A percentile compares a stretch with the other conserved stretches of the same genome.
Evolutionary conservation across 2,113 vertebrate species (phyloP).

Genomic region (Mormoops blainvillei): DNA sequence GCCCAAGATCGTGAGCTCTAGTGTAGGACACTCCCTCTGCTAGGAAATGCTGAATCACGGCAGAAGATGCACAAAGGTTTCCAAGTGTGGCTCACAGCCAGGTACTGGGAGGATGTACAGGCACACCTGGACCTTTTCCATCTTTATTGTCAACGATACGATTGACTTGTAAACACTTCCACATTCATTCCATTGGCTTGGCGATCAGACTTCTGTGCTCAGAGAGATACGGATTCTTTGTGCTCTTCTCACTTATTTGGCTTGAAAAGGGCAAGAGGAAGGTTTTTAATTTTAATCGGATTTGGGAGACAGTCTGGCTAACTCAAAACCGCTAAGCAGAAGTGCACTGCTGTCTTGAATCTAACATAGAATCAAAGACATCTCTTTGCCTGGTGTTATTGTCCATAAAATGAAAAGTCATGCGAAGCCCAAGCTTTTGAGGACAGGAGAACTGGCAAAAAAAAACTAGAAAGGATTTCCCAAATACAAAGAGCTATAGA

Average conservation of each 20-base stretch:
- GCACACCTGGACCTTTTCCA: background rate
- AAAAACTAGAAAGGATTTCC: background rate
- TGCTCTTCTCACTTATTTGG: background rate
- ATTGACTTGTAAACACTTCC: background rate
- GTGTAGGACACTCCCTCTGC: background rate
- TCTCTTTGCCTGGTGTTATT: background rate
- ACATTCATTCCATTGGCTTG: background rate
- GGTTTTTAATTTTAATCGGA: background rate
- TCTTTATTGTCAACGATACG: background rate
- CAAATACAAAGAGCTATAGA: background rate
- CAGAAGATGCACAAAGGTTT: background rate
- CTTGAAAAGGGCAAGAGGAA: background rate
- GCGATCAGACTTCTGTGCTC: background rate
- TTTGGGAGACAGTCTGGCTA: background rate
- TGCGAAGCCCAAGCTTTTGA: background rate
- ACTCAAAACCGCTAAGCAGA: background rate
- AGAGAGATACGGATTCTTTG: background rate
- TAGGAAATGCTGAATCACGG: background rate
- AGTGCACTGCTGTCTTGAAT: background rate
- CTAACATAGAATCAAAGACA: background rate
- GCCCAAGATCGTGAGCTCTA: background rate
- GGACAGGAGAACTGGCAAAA: background rate
- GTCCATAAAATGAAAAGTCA: background rate
- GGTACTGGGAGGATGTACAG: background rate
- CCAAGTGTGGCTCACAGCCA: background rate